A percentile compares a stretch with the other conserved stretches of the same genome.
phyloP scores from a whole-genome alignment of 2,113 vertebrate genomes.

The Eclectus roratus region DNA sequence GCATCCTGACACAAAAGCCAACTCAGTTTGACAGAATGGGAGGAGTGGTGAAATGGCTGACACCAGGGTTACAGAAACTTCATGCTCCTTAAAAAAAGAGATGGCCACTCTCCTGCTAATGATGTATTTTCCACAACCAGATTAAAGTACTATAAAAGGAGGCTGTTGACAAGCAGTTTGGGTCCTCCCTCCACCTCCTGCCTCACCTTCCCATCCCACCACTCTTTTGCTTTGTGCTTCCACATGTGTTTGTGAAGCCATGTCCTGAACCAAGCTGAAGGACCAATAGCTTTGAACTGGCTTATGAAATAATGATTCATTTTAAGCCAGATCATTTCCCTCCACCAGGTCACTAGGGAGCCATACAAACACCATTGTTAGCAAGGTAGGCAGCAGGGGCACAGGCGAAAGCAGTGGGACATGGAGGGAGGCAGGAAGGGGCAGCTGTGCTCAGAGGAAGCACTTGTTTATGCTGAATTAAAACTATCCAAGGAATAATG shows the following conservation, averaged over 20 bases:
- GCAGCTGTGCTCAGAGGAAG: constrained; percentile 33
- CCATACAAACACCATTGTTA: rapidly evolving
- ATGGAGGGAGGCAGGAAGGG: not conserved
- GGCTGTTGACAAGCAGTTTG: not conserved
- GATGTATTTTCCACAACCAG: not conserved
- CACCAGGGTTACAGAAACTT: not conserved
- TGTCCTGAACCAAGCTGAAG: not conserved
- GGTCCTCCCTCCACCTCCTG: not conserved
- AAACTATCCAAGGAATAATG: constrained; percentile 19
- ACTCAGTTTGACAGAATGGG: not conserved
- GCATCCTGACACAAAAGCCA: not conserved
- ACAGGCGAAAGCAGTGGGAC: not conserved
- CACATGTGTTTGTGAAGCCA: rapidly evolving
- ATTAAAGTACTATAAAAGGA: not conserved
- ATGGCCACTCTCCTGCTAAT: not conserved
- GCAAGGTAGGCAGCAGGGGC: not conserved
- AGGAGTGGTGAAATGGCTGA: not conserved
- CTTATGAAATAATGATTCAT: not conserved
- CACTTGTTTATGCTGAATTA: not conserved
- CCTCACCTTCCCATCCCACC: not conserved
- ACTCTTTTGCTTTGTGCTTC: not conserved
- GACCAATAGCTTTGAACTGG: rapidly evolving
- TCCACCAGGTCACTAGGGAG: not conserved
- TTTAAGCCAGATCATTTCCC: not conserved
- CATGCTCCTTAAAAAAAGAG: not conserved